These are phyloP conservation scores for Apodemus speciosus DNA, from an alignment of 2,113 vertebrate genomes.

Conservation along the genomic window DNA sequence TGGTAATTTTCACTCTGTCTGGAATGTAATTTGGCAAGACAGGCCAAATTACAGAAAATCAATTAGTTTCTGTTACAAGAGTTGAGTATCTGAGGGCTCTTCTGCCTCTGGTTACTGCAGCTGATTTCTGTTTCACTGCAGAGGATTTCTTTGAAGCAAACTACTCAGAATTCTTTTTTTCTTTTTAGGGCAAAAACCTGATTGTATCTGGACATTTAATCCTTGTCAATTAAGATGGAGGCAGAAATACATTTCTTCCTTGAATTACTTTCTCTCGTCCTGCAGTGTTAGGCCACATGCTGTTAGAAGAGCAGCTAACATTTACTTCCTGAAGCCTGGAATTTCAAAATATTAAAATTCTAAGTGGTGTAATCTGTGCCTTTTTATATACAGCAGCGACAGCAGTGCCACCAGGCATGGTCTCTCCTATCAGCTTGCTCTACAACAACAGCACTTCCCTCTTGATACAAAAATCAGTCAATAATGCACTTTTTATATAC, in stretches of 20 bases:
- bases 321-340: constrained; percentile 51
- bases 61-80: constrained; percentile 25
- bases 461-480: background rate
- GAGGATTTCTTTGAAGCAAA: constrained; percentile 52
- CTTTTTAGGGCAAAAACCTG: constrained; percentile 25
- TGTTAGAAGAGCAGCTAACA: constrained; percentile 59
- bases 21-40: constrained; percentile 57
- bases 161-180: constrained; percentile 6
- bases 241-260: constrained; percentile 26
- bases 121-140: background rate
- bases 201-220: background rate
- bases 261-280: constrained; percentile 52
- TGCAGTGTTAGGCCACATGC: background rate
- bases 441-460: background rate
- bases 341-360: constrained; percentile 59
- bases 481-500: constrained; percentile 28
- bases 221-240: constrained; percentile 2
- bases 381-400: constrained; percentile 31
- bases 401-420: constrained; percentile 52
- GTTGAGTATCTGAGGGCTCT: background rate
- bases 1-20: constrained; percentile 63
- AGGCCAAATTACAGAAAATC: constrained; percentile 44
- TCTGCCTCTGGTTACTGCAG: constrained; percentile 18
- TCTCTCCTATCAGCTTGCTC: constrained; percentile 56
- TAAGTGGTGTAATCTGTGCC: constrained; percentile 43